These are phyloP conservation scores for Digitonthophagus gazella DNA, from an alignment of 2,888 invertebrate species.

Conservation along the genomic window DNA sequence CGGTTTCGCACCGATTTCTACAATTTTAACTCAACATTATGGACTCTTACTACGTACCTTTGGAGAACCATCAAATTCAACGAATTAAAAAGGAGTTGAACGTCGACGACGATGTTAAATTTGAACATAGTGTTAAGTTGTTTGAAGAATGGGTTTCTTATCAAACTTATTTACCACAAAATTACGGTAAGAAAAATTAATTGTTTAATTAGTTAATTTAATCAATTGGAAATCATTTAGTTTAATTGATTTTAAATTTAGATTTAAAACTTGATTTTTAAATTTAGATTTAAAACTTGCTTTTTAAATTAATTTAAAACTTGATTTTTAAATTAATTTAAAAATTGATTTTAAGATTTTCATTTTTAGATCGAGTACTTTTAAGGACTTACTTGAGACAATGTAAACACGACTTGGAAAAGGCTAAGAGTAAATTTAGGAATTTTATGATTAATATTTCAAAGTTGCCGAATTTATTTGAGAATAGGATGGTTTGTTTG, in stretches of 20 bases:
- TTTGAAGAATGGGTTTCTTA: constrained; percentile 6
- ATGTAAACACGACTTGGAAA: constrained; percentile 63
- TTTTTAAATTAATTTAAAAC: too few species aligned
- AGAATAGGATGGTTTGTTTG: neutral
- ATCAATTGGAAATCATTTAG: too few species aligned
- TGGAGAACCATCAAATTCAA: neutral
- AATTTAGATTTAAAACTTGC: too few species aligned
- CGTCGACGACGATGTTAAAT: neutral
- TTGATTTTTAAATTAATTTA: neutral
- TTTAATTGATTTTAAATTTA: too few species aligned
- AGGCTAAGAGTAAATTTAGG: constrained; percentile 63
- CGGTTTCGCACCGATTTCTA: too few species aligned
- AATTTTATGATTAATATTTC: constrained; percentile 52
- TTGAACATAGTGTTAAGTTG: constrained; percentile 7
- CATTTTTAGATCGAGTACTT: constrained; percentile 52
- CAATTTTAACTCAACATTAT: too few species aligned
- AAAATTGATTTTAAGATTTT: constrained; percentile 5
- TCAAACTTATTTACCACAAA: constrained; percentile 12
- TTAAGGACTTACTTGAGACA: constrained; percentile 60
- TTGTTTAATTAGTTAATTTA: neutral
- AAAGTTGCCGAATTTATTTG: neutral
- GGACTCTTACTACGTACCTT: neutral
- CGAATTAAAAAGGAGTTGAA: neutral
- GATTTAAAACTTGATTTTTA: too few species aligned
- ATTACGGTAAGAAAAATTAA: constrained; percentile 8